Percentiles rank a stretch among this genome's conserved stretches.
phyloP scores from a whole-genome alignment of 2,113 vertebrate species.

The Noturus placidus region DNA sequence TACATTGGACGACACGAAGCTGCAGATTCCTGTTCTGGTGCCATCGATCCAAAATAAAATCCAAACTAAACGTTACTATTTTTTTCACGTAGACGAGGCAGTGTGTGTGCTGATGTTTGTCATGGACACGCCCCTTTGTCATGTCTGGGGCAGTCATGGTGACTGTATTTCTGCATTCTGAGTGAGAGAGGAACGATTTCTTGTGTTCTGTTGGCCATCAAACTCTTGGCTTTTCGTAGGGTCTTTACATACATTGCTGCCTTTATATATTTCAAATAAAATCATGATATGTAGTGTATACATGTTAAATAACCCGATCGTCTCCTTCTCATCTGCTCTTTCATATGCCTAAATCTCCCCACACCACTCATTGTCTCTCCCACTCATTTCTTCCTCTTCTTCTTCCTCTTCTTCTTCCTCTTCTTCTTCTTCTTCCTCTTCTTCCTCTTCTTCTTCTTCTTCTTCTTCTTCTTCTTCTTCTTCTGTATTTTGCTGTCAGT shows the following conservation, averaged over 20 bases:
- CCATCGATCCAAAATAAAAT: neutral
- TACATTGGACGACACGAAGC: neutral
- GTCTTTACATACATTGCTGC: neutral
- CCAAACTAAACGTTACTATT: neutral
- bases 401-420: no score
- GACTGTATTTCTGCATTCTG: neutral
- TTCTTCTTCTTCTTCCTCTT: neutral
- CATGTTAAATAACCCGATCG: neutral
- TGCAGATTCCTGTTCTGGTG: neutral
- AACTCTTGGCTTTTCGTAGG: no score
- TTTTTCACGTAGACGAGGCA: neutral
- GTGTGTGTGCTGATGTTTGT: neutral
- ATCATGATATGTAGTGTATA: neutral
- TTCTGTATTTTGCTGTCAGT: conserved; percentile 3
- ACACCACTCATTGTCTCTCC: neutral
- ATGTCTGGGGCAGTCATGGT: neutral
- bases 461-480: neutral
- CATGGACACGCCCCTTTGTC: neutral
- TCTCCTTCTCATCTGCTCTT: neutral
- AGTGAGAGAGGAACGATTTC: neutral
- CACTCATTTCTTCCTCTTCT: neutral
- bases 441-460: neutral
- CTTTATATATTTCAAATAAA: neutral
- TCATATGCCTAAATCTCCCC: neutral
- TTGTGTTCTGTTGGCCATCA: neutral